Percentiles rank a stretch among this genome's conserved stretches.
Conservation (phyloP, 2,113 vertebrate species). For the Verasper variegatus region DNA sequence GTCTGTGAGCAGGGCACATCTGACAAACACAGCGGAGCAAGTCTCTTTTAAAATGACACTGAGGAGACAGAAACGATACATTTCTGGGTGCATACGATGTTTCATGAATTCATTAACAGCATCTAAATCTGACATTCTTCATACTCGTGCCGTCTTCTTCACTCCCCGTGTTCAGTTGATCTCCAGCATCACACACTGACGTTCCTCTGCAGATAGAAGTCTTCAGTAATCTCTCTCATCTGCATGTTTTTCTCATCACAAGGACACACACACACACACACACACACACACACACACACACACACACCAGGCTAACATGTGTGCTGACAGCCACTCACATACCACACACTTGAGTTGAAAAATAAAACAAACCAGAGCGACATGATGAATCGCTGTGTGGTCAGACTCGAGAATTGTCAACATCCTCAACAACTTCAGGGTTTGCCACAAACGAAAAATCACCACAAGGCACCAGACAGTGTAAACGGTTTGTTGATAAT, state of each 20-base stretch:
- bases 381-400: constrained; percentile 52
- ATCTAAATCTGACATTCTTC: constrained; percentile 31
- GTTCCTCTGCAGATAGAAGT: neutral
- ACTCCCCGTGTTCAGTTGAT: too few species aligned
- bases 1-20: constrained; percentile 34
- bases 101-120: constrained; percentile 40
- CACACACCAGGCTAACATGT: neutral
- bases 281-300: neutral
- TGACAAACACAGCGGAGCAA: neutral
- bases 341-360: constrained; percentile 14
- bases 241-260: constrained; percentile 36
- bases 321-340: constrained; percentile 6
- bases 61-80: neutral
- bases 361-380: constrained; percentile 45
- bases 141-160: neutral
- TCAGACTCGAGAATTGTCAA: constrained; percentile 57
- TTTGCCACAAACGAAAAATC: constrained; percentile 41
- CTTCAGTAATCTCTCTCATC: constrained; percentile 45
- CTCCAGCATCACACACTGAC: too few species aligned
- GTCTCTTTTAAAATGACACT: constrained; percentile 11
- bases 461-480: constrained; percentile 47
- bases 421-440: constrained; percentile 21
- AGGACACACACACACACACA: constrained; percentile 14
- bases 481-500: constrained; percentile 64
- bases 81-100: constrained; percentile 1